Evolutionary conservation across 2,797 vertebrate genomes (phyloP).

Genomic region (Macropodus opercularis): DNA sequence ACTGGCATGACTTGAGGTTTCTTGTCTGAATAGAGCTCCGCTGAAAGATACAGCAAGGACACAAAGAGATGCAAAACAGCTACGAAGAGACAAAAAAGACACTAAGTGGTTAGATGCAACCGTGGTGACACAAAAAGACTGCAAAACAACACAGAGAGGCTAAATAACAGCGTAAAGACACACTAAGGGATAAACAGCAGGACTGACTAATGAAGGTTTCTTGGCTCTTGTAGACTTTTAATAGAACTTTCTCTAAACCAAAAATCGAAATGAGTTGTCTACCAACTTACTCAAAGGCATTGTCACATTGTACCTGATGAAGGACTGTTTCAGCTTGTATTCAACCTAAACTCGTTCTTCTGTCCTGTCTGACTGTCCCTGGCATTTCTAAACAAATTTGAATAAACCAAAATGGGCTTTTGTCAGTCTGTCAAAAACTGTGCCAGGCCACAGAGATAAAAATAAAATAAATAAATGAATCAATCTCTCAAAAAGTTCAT

Average conservation of each 20-base stretch:
- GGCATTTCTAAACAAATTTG: slow-evolving; percentile 29
- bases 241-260: background rate
- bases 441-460: background rate
- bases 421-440: slow-evolving; percentile 26
- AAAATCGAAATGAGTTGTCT: background rate
- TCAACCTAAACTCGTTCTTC: background rate
- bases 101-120: too few relatives aligned
- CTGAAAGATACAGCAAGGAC: too few relatives aligned
- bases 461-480: background rate
- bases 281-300: background rate
- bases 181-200: too few relatives aligned
- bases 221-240: background rate
- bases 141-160: too few relatives aligned
- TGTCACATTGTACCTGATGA: background rate
- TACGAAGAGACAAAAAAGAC: too few relatives aligned
- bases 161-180: too few relatives aligned
- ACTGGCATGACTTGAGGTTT: too few relatives aligned
- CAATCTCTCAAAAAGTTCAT: slow-evolving; percentile 11
- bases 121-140: too few relatives aligned
- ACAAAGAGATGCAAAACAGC: too few relatives aligned
- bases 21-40: too few relatives aligned
- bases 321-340: slow-evolving; percentile 6
- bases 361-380: slow-evolving; percentile 21
- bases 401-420: slow-evolving; percentile 28
- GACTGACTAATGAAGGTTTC: too few relatives aligned